These are phyloP conservation scores for Poeciliopsis prolifica DNA, from an alignment of 2,113 vertebrate species.

Conservation along the genomic window DNA sequence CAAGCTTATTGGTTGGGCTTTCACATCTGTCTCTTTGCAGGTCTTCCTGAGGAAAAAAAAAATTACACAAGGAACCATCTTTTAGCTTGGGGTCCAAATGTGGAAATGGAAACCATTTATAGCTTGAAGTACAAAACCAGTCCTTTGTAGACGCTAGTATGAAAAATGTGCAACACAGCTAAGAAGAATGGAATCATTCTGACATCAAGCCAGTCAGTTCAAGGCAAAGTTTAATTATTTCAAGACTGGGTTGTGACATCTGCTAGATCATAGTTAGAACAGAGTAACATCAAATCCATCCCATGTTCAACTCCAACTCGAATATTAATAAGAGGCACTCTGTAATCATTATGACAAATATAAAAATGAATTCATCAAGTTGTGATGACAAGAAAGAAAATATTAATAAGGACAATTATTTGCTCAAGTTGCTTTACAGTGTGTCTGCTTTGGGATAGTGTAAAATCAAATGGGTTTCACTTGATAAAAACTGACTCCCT, in stretches of 20 bases:
- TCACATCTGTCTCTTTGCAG: constrained; percentile 45
- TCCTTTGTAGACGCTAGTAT: constrained; percentile 37
- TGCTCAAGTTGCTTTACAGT: constrained; percentile 1
- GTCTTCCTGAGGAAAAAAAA: constrained; percentile 37
- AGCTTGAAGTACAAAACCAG: constrained; percentile 26
- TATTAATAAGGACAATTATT: constrained; percentile 27
- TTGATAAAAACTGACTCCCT: constrained; percentile 30
- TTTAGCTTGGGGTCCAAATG: constrained; percentile 52
- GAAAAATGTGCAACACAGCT: constrained; percentile 35
- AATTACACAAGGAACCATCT: constrained; percentile 57
- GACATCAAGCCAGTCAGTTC: constrained; percentile 49
- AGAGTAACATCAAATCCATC: constrained; percentile 14
- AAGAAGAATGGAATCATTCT: constrained; percentile 28
- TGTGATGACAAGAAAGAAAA: constrained; percentile 26
- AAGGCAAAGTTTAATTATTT: constrained; percentile 25
- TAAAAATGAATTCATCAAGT: constrained; percentile 33
- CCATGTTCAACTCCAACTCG: constrained; percentile 16
- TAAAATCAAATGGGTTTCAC: constrained; percentile 33
- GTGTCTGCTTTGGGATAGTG: constrained; percentile 2
- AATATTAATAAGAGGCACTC: constrained; percentile 17
- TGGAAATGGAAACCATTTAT: constrained; percentile 42
- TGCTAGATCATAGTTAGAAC: constrained; percentile 25
- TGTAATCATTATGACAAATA: constrained; percentile 18
- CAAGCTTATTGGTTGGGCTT: not conserved
- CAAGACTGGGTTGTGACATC: constrained; percentile 34